These are phyloP conservation scores for Pterois miles DNA, from an alignment of 2,797 vertebrate genomes.

Conservation along the genomic window DNA sequence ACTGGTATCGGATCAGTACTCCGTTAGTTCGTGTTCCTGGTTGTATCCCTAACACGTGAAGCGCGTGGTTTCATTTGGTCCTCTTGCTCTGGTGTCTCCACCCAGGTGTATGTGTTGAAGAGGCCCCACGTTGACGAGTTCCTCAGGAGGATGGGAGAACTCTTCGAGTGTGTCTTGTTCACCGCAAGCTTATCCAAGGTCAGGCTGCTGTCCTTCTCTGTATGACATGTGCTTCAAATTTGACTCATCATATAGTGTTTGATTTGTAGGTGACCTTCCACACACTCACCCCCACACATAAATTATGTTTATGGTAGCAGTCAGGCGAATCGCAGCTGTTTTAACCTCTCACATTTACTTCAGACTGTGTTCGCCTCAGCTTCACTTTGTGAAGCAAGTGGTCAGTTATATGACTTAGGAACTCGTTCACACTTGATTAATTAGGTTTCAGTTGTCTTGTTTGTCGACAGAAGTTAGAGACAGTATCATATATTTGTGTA, in stretches of 20 bases:
- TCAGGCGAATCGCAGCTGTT: conserved; percentile 1
- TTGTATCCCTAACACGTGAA: neutral
- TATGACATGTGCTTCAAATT: too few species aligned
- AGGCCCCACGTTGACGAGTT: conserved; percentile 96
- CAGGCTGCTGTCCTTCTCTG: conserved; percentile 35
- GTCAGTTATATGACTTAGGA: neutral
- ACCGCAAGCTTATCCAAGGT: conserved; percentile 98
- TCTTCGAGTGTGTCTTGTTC: conserved; percentile 98
- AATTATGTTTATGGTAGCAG: conserved; percentile 30
- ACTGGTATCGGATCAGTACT: too few species aligned
- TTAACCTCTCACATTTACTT: conserved; percentile 51
- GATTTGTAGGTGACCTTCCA: conserved; percentile 16
- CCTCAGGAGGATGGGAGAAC: conserved; percentile 94
- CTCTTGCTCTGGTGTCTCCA: neutral
- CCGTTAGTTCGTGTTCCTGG: neutral
- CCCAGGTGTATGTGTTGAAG: conserved; percentile 95
- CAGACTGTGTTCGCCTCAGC: neutral
- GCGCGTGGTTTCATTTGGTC: neutral
- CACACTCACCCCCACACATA: neutral
- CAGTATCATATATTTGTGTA: neutral
- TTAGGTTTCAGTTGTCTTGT: neutral
- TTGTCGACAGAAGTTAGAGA: neutral
- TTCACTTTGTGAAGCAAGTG: neutral
- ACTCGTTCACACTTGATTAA: neutral
- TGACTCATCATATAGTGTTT: neutral